Evolutionary conservation across 2,888 invertebrate species (phyloP).

Genomic region (Esperia sulphurella): DNA sequence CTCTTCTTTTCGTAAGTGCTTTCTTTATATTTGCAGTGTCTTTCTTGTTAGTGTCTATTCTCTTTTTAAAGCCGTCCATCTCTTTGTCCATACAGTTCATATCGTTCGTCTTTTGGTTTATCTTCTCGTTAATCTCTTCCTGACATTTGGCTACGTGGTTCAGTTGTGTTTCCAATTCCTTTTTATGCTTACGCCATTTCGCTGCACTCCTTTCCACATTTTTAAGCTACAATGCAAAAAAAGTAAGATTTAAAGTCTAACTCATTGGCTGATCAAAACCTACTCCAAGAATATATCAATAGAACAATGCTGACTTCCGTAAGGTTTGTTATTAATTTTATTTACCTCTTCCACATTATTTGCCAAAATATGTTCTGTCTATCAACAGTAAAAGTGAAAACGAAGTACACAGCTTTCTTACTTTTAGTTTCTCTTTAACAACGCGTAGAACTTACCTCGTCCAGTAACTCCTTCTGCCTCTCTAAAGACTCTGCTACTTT

Average conservation of each 20-base stretch:
- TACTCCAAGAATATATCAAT: too few species aligned
- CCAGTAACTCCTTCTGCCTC: constrained; percentile 31
- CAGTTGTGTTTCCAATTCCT: constrained; percentile 52
- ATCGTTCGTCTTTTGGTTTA: constrained; percentile 50
- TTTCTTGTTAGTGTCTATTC: constrained; percentile 40
- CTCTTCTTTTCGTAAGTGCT: constrained; percentile 33
- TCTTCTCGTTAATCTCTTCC: constrained; percentile 45
- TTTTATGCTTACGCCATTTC: constrained; percentile 60
- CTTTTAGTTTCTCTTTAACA: too few species aligned
- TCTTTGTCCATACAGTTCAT: constrained; percentile 46
- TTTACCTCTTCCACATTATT: too few species aligned
- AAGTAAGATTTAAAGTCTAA: neutral
- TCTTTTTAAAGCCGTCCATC: constrained; percentile 39
- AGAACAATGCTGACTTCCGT: too few species aligned
- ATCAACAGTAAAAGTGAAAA: too few species aligned
- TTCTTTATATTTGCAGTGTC: constrained; percentile 33
- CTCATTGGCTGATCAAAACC: too few species aligned
- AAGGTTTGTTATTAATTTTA: too few species aligned
- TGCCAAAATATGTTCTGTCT: too few species aligned
- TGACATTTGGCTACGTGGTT: constrained; percentile 37
- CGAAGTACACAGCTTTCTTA: too few species aligned
- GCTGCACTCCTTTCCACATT: constrained; percentile 42
- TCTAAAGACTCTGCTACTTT: constrained; percentile 48
- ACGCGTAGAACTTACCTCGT: constrained; percentile 43
- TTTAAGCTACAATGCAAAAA: constrained; percentile 37